Evolutionary conservation across 2,888 invertebrate genomes (phyloP), one percentile per base, ranked within the genome.

Genomic region (Patella depressa): DNA sequence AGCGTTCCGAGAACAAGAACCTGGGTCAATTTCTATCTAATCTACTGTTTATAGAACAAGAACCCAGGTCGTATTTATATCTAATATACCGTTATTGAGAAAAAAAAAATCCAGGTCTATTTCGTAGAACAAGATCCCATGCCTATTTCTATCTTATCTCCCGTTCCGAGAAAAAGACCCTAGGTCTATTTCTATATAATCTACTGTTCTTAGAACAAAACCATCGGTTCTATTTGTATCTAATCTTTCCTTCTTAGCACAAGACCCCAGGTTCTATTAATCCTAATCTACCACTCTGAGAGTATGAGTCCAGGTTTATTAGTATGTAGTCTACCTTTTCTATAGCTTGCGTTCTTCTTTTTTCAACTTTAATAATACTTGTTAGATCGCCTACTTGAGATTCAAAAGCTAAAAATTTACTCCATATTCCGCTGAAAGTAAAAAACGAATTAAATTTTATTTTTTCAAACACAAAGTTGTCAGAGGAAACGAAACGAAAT

Each of bases 371-470:
- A 0, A 98, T 95, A 81, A 99, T 98, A 93, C 97, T 97, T 73
- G 98, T 96, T 75, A 99, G 92, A 92, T 99, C 99, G 0, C 99
- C 99, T 83, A 99, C 98, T 88, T 98, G 98, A 73, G 98, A 97
- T 92, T 99, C 99, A 91, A 99, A 99, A 91, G 99, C 98, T 84
- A 99, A 93, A 91, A 99, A 99, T 80, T 96, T 94, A 93, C 99
- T 98, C 99, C 99, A 99, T 78, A 99, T 97, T 90, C 99, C 98
- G 11, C 95, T 95, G 91, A 83, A 75, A 34, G 5, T n/a, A 71
- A 53, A 29, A 75, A 29, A 15, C 5, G 19, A 69, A 72, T 24
- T 11, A 1, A 34, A 53, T 69, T n/a, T 9, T 24, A 57, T 59
- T 15, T 24, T 57, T 54, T 71, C 4, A 29, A 78, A 0, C 55